Conservation (phyloP, 2,797 vertebrate species). For the Benthosema pterotum region DNA sequence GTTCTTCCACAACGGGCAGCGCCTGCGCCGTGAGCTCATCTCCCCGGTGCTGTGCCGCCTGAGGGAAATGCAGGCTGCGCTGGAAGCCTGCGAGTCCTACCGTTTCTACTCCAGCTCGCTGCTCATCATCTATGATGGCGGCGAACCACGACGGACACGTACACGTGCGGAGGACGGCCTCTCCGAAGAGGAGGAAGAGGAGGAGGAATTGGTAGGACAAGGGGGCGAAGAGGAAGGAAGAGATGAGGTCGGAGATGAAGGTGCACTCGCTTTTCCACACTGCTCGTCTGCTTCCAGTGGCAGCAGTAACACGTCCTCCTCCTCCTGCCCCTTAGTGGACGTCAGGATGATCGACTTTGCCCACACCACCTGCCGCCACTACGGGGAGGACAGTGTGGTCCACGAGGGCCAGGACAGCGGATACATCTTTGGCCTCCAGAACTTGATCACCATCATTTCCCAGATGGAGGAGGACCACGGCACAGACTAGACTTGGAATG, state of each 20-base stretch:
- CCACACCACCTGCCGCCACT: slow-evolving; percentile 95
- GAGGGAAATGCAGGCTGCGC: slow-evolving; percentile 87
- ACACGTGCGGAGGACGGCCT: slow-evolving; percentile 55
- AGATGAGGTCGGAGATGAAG: slow-evolving; percentile 63
- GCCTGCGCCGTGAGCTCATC: slow-evolving; percentile 89
- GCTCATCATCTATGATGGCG: slow-evolving; percentile 95
- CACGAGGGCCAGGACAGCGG: slow-evolving; percentile 96
- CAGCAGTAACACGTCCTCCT: slow-evolving; percentile 35
- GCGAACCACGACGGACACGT: slow-evolving; percentile 77
- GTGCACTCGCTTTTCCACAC: slow-evolving; percentile 70
- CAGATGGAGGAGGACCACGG: slow-evolving; percentile 95
- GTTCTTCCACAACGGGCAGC: slow-evolving; percentile 93
- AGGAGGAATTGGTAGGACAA: slow-evolving; percentile 57
- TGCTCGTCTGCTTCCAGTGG: slow-evolving; percentile 53
- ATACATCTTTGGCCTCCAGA: slow-evolving; percentile 97
- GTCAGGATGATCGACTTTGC: slow-evolving; percentile 99
- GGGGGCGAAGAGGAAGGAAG: slow-evolving; percentile 66
- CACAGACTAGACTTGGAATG: slow-evolving; percentile 79
- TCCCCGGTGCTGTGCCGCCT: slow-evolving; percentile 90
- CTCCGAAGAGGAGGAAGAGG: slow-evolving; percentile 69
- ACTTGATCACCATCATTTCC: slow-evolving; percentile 97
- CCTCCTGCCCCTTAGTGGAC: slow-evolving; percentile 81
- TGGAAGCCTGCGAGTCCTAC: slow-evolving; percentile 94
- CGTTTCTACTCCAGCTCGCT: slow-evolving; percentile 97
- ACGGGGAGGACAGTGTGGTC: slow-evolving; percentile 91